Percentiles rank a stretch among this genome's conserved stretches.
Evolutionary conservation across 2,888 invertebrate genomes (phyloP).

Genomic region (Leptinotarsa tumamoca): DNA sequence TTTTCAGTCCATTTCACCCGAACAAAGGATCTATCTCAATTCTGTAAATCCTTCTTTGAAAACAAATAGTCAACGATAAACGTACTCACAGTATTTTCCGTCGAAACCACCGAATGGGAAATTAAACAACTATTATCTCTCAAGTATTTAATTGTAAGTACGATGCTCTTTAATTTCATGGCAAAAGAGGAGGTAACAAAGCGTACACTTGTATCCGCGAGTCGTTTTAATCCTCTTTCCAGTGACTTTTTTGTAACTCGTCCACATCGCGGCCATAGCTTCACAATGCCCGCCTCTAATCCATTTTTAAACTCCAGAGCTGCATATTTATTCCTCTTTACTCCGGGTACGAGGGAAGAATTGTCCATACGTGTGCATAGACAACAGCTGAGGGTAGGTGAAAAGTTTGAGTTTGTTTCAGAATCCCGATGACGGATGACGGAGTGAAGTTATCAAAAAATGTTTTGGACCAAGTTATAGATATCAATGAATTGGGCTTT

Average conservation of each 20-base stretch:
- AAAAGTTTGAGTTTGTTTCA: conserved; percentile 10
- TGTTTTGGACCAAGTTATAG: too few species aligned
- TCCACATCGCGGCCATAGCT: conserved; percentile 56
- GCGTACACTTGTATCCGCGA: conserved; percentile 55
- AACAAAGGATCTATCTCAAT: conserved; percentile 13
- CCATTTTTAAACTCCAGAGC: conserved; percentile 57
- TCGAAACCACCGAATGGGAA: conserved; percentile 42
- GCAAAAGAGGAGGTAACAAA: conserved; percentile 50
- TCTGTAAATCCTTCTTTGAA: conserved; percentile 8
- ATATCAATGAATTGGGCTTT: too few species aligned
- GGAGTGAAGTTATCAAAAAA: too few species aligned
- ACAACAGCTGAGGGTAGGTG: background rate
- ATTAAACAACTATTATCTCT: conserved; percentile 48
- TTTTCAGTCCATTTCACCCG: conserved; percentile 4
- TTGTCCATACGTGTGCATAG: conserved; percentile 26
- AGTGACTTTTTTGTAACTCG: conserved; percentile 53
- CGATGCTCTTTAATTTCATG: conserved; percentile 47
- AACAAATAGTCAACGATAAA: conserved; percentile 18
- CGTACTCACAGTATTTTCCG: conserved; percentile 37
- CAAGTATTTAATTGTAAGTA: conserved; percentile 51
- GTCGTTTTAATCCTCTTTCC: conserved; percentile 41
- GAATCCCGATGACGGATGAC: background rate
- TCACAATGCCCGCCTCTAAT: conserved; percentile 49
- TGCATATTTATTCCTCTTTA: conserved; percentile 56
- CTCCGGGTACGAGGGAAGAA: conserved; percentile 28